phyloP scores from a whole-genome alignment of 1,140 invertebrate species.

The Calliopsis andreniformis region DNA sequence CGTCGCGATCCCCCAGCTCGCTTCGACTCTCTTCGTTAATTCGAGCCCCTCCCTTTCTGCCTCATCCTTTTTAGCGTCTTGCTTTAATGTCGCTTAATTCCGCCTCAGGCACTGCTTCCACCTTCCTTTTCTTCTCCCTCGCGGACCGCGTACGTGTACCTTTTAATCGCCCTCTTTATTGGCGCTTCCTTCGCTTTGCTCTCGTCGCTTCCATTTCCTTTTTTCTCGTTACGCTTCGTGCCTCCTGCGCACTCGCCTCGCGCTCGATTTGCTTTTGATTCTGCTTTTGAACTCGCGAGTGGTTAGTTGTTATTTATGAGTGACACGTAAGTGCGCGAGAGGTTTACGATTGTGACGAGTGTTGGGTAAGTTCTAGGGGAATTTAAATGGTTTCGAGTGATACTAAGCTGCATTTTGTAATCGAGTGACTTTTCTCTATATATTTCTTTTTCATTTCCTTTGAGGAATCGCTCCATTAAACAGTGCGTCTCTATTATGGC shows the following conservation, averaged over 20 bases:
- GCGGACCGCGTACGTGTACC: conserved; percentile 39
- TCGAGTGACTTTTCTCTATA: no score
- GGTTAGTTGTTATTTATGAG: no score
- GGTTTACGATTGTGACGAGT: no score
- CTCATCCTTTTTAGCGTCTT: conserved; percentile 3
- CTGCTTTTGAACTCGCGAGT: no score
- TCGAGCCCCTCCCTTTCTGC: background rate
- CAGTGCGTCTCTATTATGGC: no score
- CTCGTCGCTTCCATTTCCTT: background rate
- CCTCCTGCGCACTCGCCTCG: background rate
- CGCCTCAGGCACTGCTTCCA: background rate
- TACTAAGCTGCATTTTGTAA: no score
- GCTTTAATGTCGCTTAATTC: conserved; percentile 29
- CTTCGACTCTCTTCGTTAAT: conserved; percentile 16
- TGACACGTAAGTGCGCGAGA: no score
- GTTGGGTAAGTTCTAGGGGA: no score
- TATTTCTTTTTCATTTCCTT: no score
- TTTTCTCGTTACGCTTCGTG: background rate
- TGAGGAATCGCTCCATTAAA: no score
- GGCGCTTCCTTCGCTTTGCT: background rate
- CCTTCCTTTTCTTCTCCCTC: conserved; percentile 7
- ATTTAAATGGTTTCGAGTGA: no score
- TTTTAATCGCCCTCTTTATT: conserved; percentile 44
- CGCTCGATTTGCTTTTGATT: no score
- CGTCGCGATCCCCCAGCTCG: background rate